Conservation (phyloP, 2,888 invertebrate species). For the Psylliodes chrysocephalus region DNA sequence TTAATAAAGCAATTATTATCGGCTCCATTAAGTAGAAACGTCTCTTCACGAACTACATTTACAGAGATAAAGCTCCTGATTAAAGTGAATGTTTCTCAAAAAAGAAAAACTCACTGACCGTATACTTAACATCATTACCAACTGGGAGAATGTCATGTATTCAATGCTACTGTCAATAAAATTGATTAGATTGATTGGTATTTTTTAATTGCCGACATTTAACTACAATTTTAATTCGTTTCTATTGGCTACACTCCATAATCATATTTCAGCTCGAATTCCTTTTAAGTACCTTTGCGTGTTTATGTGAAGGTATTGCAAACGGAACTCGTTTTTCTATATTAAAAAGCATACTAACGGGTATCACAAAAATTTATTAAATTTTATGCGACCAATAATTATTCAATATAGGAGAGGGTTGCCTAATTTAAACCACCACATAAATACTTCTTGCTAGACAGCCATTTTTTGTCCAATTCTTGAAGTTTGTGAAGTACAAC, state of each 20-base stretch:
- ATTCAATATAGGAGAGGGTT: too few relatives aligned
- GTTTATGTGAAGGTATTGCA: constrained; percentile 2
- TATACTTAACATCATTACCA: constrained; percentile 14
- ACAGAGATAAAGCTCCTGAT: constrained; percentile 14
- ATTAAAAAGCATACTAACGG: constrained; percentile 43
- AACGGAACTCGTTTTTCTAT: background rate
- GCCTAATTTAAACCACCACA: too few relatives aligned
- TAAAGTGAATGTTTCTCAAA: constrained; percentile 6
- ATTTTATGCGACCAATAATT: too few relatives aligned
- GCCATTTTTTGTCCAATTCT: too few relatives aligned
- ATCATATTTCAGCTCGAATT: constrained; percentile 19
- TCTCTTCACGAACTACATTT: background rate
- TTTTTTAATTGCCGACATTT: constrained; percentile 33
- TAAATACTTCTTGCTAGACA: too few relatives aligned
- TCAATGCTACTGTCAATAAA: constrained; percentile 23
- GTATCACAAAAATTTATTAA: too few relatives aligned
- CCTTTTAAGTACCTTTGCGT: constrained; percentile 4
- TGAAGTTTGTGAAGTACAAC: too few relatives aligned
- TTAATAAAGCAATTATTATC: constrained; percentile 14
- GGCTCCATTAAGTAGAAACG: background rate
- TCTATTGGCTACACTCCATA: constrained; percentile 16
- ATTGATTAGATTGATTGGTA: constrained; percentile 33
- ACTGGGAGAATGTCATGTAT: constrained; percentile 24
- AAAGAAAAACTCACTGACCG: constrained; percentile 1
- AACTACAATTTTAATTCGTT: constrained; percentile 25